Conservation (phyloP, 2,797 vertebrate species). For the Stomatorhinus walkeri region DNA sequence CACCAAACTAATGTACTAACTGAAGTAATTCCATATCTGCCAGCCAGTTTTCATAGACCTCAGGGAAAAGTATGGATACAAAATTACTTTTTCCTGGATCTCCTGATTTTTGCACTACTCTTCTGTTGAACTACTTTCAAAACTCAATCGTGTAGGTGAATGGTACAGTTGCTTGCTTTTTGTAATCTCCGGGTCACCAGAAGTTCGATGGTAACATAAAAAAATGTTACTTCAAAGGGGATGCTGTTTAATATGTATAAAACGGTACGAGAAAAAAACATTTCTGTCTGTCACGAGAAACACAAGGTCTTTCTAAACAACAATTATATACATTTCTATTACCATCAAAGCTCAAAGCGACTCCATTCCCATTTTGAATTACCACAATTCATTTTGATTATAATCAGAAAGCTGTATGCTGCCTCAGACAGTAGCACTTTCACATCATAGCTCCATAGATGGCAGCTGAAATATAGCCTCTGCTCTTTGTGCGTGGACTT, state of each 20-base stretch:
- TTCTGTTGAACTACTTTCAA: background rate
- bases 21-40: background rate
- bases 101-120: background rate
- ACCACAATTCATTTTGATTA: background rate
- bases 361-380: background rate
- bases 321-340: background rate
- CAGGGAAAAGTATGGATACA: background rate
- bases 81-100: background rate
- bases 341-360: background rate
- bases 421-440: background rate
- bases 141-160: background rate
- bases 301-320: background rate
- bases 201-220: background rate
- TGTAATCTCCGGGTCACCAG: slow-evolving; percentile 11
- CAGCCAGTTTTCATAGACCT: background rate
- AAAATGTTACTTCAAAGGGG: slow-evolving; percentile 5
- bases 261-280: background rate
- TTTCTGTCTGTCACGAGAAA: background rate
- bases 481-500: background rate
- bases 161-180: background rate
- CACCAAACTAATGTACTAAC: background rate
- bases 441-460: background rate
- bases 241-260: background rate
- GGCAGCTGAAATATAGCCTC: background rate
- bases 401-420: background rate